phyloP scores from a whole-genome alignment of 2,113 vertebrate genomes.

The Nothocercus nigrocapillus region DNA sequence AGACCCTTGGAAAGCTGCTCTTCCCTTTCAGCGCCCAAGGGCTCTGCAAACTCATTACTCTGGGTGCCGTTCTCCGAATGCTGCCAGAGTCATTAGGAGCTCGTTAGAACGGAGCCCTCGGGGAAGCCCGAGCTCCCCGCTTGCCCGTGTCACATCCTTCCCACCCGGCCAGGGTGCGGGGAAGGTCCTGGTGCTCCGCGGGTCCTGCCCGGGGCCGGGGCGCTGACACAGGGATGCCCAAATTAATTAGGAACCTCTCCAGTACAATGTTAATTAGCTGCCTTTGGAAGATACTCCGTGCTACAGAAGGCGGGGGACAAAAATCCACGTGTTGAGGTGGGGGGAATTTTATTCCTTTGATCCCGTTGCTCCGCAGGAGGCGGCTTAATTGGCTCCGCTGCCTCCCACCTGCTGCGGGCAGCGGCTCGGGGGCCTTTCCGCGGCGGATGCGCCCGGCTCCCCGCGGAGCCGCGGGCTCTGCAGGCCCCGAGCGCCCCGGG shows the following conservation, averaged over 20 bases:
- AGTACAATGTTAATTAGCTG: conserved; percentile 42
- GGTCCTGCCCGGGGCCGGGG: too few species aligned
- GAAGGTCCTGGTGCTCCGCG: too few species aligned
- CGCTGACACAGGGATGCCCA: too few species aligned
- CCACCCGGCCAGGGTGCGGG: background rate
- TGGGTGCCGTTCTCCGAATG: background rate
- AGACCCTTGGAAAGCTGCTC: background rate
- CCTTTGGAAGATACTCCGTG: conserved; percentile 20
- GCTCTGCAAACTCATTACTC: background rate
- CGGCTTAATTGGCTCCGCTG: conserved; percentile 27
- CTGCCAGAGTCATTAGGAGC: background rate
- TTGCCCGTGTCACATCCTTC: background rate
- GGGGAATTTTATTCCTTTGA: conserved; percentile 5
- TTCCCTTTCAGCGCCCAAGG: background rate
- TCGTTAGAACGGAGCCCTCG: rapidly evolving
- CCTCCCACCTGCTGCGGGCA: background rate
- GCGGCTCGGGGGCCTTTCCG: background rate
- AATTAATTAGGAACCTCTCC: conserved; percentile 20
- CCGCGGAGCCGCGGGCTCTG: rapidly evolving
- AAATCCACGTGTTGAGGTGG: background rate
- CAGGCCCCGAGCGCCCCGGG: too few species aligned
- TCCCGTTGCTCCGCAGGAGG: conserved; percentile 14
- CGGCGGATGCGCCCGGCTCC: background rate
- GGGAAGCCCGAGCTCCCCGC: background rate
- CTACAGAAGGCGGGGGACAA: conserved; percentile 22